Conservation (phyloP, 1,140 invertebrate genomes). For the Linepithema humile region DNA sequence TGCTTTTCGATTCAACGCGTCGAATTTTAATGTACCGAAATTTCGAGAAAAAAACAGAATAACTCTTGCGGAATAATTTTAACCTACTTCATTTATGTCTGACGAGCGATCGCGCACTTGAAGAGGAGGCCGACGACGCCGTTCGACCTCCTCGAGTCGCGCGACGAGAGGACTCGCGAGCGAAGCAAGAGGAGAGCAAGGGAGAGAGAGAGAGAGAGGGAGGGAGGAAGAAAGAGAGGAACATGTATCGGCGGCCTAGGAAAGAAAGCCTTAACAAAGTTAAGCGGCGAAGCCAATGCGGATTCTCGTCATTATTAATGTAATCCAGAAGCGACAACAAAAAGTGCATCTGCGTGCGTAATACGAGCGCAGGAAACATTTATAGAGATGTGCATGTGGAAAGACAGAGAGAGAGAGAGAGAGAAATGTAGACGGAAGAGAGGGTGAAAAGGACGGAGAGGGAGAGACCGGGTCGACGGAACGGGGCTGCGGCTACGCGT, state of each 20-base stretch:
- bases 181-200: background rate
- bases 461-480: slow-evolving; percentile 21
- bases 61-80: too few relatives aligned
- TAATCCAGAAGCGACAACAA: slow-evolving; percentile 10
- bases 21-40: too few relatives aligned
- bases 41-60: too few relatives aligned
- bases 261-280: background rate
- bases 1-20: too few relatives aligned
- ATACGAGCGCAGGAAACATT: slow-evolving; percentile 2
- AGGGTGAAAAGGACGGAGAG: background rate
- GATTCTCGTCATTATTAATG: background rate
- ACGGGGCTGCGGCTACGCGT: slow-evolving; percentile 59
- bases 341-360: slow-evolving; percentile 25
- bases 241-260: background rate
- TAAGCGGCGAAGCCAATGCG: background rate
- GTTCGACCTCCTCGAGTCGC: background rate
- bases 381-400: background rate
- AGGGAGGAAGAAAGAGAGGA: background rate
- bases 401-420: background rate
- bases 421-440: too few relatives aligned
- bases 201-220: background rate
- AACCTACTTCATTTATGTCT: background rate
- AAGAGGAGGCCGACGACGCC: background rate
- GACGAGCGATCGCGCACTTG: background rate
- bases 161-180: slow-evolving; percentile 5